phyloP scores from a whole-genome alignment of 37 sponge, comb jelly and placozoan species.

The Mnemiopsis leidyi region DNA sequence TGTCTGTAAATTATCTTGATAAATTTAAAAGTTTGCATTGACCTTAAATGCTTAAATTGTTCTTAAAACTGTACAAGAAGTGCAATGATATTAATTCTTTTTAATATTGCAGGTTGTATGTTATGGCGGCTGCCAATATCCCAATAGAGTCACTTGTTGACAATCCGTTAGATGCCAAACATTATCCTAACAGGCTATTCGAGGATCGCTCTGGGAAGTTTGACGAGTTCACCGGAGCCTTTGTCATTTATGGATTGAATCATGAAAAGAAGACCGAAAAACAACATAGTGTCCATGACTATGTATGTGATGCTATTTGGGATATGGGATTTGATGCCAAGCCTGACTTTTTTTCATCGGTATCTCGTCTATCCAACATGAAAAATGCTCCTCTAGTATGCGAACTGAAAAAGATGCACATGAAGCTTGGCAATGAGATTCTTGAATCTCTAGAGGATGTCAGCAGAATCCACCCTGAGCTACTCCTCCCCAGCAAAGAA shows the following conservation, averaged over 20 bases:
- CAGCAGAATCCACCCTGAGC: background rate
- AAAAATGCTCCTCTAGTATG: slow-evolving; percentile 60
- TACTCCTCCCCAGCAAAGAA: background rate
- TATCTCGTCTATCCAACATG: slow-evolving; percentile 54
- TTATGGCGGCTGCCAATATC: slow-evolving; percentile 62
- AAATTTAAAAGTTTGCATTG: too few relatives aligned
- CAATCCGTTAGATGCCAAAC: slow-evolving; percentile 17
- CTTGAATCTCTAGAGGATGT: slow-evolving; percentile 50
- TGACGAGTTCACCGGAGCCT: slow-evolving; percentile 60
- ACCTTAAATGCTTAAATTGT: too few relatives aligned
- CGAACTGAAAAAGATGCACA: slow-evolving; percentile 43
- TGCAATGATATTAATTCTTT: too few relatives aligned
- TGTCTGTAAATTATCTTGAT: too few relatives aligned
- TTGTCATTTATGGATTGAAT: slow-evolving; percentile 44
- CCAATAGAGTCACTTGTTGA: slow-evolving; percentile 61
- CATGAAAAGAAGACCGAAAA: slow-evolving; percentile 55
- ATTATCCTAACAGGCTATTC: slow-evolving; percentile 20
- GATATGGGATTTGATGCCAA: slow-evolving; percentile 65
- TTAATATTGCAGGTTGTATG: slow-evolving; percentile 17
- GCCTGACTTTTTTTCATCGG: slow-evolving; percentile 62
- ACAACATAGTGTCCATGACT: slow-evolving; percentile 44
- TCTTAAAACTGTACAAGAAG: too few relatives aligned
- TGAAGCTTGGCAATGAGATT: slow-evolving; percentile 44
- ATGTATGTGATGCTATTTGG: slow-evolving; percentile 59
- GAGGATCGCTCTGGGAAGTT: slow-evolving; percentile 50